Conservation (phyloP, 2,113 vertebrate species). For the Myiozetetes cayanensis region DNA sequence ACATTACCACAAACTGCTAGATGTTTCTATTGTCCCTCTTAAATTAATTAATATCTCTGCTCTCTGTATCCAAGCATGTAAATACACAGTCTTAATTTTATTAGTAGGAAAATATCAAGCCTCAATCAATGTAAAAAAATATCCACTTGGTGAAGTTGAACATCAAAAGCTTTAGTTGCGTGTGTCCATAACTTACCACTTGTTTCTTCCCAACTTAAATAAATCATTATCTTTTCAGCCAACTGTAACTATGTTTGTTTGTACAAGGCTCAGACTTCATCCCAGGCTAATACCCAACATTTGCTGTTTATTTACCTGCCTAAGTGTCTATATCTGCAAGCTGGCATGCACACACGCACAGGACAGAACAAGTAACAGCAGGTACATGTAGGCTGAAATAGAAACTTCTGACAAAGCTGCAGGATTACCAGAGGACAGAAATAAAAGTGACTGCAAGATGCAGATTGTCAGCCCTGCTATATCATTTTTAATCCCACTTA, state of each 20-base stretch:
- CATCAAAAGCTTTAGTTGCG: not conserved
- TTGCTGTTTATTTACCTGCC: not conserved
- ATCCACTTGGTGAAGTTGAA: not conserved
- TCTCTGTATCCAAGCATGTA: not conserved
- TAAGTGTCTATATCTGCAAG: not conserved
- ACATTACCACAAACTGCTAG: not conserved
- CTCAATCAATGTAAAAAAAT: not conserved
- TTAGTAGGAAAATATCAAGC: not conserved
- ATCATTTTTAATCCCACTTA: not conserved
- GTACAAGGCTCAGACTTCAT: not conserved
- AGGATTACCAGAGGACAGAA: not conserved
- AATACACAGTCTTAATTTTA: not conserved
- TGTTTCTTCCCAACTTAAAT: not conserved
- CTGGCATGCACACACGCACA: fast-evolving
- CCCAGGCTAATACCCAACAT: not conserved
- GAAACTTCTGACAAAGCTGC: not conserved
- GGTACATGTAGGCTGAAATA: not conserved
- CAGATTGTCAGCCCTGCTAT: not conserved
- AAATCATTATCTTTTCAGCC: not conserved
- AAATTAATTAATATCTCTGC: constrained; percentile 1
- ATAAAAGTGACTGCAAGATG: not conserved
- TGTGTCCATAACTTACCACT: not conserved
- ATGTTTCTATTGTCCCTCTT: not conserved
- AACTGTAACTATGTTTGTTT: not conserved
- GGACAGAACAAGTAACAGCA: not conserved